Base-by-base conservation (phyloP, 1,140 invertebrate genomes). In the Lethrus apterus region DNA sequence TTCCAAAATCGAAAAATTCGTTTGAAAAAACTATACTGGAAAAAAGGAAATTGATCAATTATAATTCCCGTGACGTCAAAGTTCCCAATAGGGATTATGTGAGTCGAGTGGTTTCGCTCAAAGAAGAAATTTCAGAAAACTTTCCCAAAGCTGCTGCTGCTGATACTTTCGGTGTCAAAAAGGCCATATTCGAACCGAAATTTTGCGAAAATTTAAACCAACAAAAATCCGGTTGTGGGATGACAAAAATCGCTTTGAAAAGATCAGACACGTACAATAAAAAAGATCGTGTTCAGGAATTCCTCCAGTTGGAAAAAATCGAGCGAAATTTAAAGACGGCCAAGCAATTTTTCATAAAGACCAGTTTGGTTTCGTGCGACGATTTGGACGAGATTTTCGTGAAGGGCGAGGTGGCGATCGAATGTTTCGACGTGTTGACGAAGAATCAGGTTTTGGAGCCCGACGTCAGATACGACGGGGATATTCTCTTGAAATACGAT, bases 111-210 rank as follows among this genome's bases (percentile, higher is more conserved):
- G n/a, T n/a, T n/a, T n/a, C n/a, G n/a, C n/a, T n/a, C n/a, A n/a
- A n/a, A n/a, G n/a, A n/a, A n/a, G n/a, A n/a, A n/a, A n/a, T n/a
- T n/a, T n/a, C n/a, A n/a, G n/a, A n/a, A n/a, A n/a, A n/a, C n/a
- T n/a, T n/a, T n/a, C n/a, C n/a, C n/a, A n/a, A n/a, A n/a, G n/a
- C n/a, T n/a, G n/a, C n/a, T n/a, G n/a, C n/a, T n/a, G 2, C 15
- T 5, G 43, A 55, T 9, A 42, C 33, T 19, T 46, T 48, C 18
- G 51, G 33, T 0, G 17, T 33, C 1, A 44, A 44, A 18, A 56
- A 55, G 31, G 14, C 17, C 1, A 19, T 23, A 5, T 18, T 40
- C 15, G 50, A 55, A 36, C 35, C 53, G 2, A 49, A 48, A 20
- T 55, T 52, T 40, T 11, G 23, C 13, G 26, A 51, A 13, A 23